These are phyloP conservation scores for Blera fallax DNA, from an alignment of 2,888 invertebrate species.

Conservation along the genomic window DNA sequence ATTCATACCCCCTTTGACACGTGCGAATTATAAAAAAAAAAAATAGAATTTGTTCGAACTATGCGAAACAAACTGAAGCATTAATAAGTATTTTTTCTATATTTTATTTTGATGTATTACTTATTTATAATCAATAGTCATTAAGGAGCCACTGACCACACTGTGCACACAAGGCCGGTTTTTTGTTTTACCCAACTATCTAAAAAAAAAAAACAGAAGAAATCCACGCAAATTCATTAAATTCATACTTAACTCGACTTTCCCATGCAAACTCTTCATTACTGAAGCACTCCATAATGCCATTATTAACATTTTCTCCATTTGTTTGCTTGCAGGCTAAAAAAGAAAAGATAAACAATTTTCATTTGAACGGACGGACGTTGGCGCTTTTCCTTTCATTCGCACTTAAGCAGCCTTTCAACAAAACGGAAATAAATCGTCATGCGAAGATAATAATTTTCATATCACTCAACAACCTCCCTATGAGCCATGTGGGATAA, in stretches of 20 bases:
- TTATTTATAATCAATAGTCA: no score
- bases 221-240: conserved; percentile 40
- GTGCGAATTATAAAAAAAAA: no score
- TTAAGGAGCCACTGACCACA: background rate
- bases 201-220: no score
- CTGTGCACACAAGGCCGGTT: background rate
- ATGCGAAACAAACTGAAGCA: no score
- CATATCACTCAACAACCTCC: conserved; percentile 57
- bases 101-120: no score
- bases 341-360: conserved; percentile 12
- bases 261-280: conserved; percentile 62
- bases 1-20: no score
- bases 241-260: conserved; percentile 31
- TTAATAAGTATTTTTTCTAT: no score
- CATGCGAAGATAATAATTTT: conserved; percentile 70
- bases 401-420: conserved; percentile 57
- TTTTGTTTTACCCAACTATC: background rate
- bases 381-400: conserved; percentile 49
- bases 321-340: conserved; percentile 65
- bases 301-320: conserved; percentile 66
- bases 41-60: no score
- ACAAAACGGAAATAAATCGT: conserved; percentile 71
- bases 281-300: conserved; percentile 37
- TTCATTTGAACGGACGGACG: conserved; percentile 18
- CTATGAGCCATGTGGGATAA: conserved; percentile 63